Evolutionary conservation across 2,797 vertebrate species (phyloP), one percentile per base, ranked within the genome.

Genomic region (Tangara arthus): DNA sequence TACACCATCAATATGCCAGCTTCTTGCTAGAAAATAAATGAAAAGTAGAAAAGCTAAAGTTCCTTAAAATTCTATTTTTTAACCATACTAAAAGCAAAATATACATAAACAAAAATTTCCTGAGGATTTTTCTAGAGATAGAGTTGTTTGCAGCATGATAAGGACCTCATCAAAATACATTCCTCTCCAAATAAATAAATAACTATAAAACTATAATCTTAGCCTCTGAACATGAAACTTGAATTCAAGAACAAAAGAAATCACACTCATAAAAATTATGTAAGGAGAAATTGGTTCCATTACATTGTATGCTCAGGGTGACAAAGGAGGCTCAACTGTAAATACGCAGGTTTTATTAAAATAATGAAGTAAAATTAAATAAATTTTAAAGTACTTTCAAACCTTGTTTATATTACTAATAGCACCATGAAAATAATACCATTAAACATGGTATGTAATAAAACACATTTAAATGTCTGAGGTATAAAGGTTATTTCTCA

Each of bases 401-500:
- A 89, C 70, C 89, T 94, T 92, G 82, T 76, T 93, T 95, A 44
- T 85, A 60, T 87, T 81, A 84, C 80, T 86, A 93, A 83, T 70
- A 94, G 60, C 66, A 96, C 53, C 11, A 0, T 70, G 83, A 73
- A 95, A 95, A 91, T 94, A 85, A 77, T 85, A 93, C 93, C 30
- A 82, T 94, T 96, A 88, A 94, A 95, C 55, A 90, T 3, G 0
- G 2, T 83, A 88, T 92, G 95, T 95, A 94, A 87, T 32, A 66
- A 82, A 90, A 73, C 34, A 83, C 72, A 73, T 95, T 92, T 96
- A 80, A 95, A 96, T 95, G 86, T 83, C 89, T 96, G 89, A 94
- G 66, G 66, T 91, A 90, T 90, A 93, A 95, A 97, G 92, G 93
- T 90, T 97, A 97, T 93, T 97, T 91, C 91, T 97, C 97, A 97